phyloP scores from a whole-genome alignment of 2,113 vertebrate species.

The Setophaga kirtlandii region DNA sequence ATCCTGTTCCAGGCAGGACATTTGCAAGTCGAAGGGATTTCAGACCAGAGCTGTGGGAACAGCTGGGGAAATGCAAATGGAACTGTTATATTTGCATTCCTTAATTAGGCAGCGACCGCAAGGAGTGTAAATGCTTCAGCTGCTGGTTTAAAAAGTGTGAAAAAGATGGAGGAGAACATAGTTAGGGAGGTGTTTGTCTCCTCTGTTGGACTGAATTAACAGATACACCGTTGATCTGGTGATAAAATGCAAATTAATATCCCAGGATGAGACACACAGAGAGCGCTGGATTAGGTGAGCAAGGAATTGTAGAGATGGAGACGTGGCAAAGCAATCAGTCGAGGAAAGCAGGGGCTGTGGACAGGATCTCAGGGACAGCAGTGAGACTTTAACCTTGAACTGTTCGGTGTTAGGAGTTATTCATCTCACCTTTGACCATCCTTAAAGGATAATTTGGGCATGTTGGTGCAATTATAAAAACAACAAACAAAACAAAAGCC shows the following conservation, averaged over 20 bases:
- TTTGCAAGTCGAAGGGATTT: background rate
- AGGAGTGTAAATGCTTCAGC: rapidly evolving
- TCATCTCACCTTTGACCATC: background rate
- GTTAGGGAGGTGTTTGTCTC: background rate
- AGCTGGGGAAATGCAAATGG: background rate
- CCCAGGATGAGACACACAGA: background rate
- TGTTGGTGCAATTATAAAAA: slow-evolving; percentile 1
- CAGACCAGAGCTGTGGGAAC: background rate
- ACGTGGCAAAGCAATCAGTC: rapidly evolving
- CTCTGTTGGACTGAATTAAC: background rate
- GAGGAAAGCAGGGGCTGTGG: background rate
- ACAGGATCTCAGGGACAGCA: background rate
- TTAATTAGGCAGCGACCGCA: background rate
- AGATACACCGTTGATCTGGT: background rate
- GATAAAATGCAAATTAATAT: background rate
- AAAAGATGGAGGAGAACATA: background rate
- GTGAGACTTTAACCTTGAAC: background rate
- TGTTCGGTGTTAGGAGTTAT: background rate
- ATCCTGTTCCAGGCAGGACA: background rate
- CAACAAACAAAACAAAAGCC: background rate
- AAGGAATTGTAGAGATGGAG: background rate
- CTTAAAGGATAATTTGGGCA: background rate
- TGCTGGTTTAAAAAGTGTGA: background rate
- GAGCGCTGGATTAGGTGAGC: background rate
- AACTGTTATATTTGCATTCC: background rate